A percentile compares a stretch with the other conserved stretches of the same genome.
phyloP scores from a whole-genome alignment of 2,888 invertebrate species.

The Tyria jacobaeae region DNA sequence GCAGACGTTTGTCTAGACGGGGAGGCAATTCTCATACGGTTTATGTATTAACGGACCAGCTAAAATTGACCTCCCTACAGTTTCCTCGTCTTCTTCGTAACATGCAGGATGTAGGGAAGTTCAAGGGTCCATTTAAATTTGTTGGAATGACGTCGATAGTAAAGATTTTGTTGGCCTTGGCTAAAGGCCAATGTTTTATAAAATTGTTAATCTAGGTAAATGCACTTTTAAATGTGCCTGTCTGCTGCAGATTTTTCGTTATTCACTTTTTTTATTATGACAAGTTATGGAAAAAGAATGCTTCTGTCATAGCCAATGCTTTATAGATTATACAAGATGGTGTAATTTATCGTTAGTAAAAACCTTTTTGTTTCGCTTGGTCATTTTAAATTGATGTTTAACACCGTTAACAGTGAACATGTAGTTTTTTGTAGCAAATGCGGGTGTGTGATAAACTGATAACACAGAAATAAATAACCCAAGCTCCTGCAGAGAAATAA shows the following conservation, averaged over 20 bases:
- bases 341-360: neutral
- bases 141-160: conserved; percentile 50
- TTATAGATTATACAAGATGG: neutral
- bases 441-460: conserved; percentile 29
- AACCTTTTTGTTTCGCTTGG: conserved; percentile 13
- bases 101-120: conserved; percentile 19
- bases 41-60: conserved; percentile 46
- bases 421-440: conserved; percentile 21
- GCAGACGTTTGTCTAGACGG: conserved; percentile 77
- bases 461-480: conserved; percentile 45
- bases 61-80: conserved; percentile 46
- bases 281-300: neutral
- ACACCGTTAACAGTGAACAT: conserved; percentile 4
- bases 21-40: conserved; percentile 60
- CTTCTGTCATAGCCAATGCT: neutral
- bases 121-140: conserved; percentile 46
- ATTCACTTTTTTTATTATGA: too few species aligned
- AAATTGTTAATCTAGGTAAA: conserved; percentile 32
- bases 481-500: conserved; percentile 42
- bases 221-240: conserved; percentile 14
- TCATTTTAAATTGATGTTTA: conserved; percentile 24
- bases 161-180: conserved; percentile 66
- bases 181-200: conserved; percentile 55
- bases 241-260: too few species aligned
- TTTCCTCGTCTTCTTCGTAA: conserved; percentile 28